phyloP scores from a whole-genome alignment of 1,140 invertebrate species.

The Aphaenogaster floridana region DNA sequence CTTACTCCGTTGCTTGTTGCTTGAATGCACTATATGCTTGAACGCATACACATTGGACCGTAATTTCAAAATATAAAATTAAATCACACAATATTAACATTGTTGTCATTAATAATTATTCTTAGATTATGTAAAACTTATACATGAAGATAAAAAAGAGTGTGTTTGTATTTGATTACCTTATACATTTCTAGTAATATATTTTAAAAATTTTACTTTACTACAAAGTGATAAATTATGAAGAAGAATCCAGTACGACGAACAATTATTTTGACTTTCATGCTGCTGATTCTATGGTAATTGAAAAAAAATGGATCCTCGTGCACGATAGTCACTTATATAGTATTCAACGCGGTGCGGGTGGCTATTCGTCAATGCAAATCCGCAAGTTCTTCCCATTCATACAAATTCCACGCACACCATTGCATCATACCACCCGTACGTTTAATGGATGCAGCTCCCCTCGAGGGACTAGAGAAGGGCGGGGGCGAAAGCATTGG shows the following conservation, averaged over 20 bases:
- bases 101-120: not conserved
- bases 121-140: not conserved
- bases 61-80: slow-evolving; percentile 46
- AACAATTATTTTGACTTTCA: slow-evolving; percentile 26
- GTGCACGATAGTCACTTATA: slow-evolving; percentile 66
- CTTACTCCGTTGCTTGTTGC: slow-evolving; percentile 20
- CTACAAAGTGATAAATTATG: not conserved
- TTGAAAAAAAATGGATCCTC: slow-evolving; percentile 48
- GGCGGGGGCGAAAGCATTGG: slow-evolving; percentile 43
- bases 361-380: slow-evolving; percentile 83
- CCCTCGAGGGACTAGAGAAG: slow-evolving; percentile 72
- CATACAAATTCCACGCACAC: slow-evolving; percentile 81
- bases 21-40: not conserved
- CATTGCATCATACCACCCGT: slow-evolving; percentile 60
- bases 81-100: not conserved
- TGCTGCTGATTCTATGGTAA: slow-evolving; percentile 36
- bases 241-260: not conserved
- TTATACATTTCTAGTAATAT: not conserved
- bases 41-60: not conserved
- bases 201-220: not conserved
- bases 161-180: not conserved
- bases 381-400: slow-evolving; percentile 83
- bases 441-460: slow-evolving; percentile 82
- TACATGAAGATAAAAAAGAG: not conserved
- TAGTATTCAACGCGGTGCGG: slow-evolving; percentile 78